Evolutionary conservation across 1,140 invertebrate species (phyloP).

Genomic region (Choristoneura fumiferana): DNA sequence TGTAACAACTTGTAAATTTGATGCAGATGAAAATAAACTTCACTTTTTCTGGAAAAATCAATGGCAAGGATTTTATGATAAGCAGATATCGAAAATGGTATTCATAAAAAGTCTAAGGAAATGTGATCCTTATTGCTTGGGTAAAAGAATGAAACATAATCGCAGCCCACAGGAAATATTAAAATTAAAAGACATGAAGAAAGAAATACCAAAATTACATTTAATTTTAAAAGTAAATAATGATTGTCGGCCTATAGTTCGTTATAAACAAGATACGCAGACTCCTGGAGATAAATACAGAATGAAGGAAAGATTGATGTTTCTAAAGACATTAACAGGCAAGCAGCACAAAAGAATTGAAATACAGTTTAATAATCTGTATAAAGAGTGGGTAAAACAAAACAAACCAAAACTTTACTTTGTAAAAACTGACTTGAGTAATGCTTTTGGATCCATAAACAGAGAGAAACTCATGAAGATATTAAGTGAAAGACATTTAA

Average conservation of each 20-base stretch:
- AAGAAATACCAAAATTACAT: constrained; percentile 64
- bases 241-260: constrained; percentile 63
- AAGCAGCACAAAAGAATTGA: constrained; percentile 47
- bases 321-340: constrained; percentile 49
- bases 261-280: constrained; percentile 57
- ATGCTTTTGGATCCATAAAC: constrained; percentile 74
- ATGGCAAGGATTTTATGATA: constrained; percentile 73
- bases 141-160: constrained; percentile 44
- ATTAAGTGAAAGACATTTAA: constrained; percentile 45
- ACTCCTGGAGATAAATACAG: constrained; percentile 48
- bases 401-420: constrained; percentile 71
- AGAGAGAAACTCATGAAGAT: constrained; percentile 56
- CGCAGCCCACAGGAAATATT: constrained; percentile 35
- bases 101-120: constrained; percentile 46
- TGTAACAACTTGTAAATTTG: constrained; percentile 69
- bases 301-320: constrained; percentile 53
- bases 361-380: constrained; percentile 42
- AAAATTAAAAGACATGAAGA: constrained; percentile 46
- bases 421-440: constrained; percentile 69
- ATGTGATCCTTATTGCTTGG: constrained; percentile 42
- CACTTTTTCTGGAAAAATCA: constrained; percentile 66
- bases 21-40: constrained; percentile 68
- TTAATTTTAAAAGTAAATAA: constrained; percentile 66
- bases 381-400: constrained; percentile 49
- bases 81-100: constrained; percentile 52